Conservation (phyloP, 2,797 vertebrate species). For the Chaetodon trifasciatus region DNA sequence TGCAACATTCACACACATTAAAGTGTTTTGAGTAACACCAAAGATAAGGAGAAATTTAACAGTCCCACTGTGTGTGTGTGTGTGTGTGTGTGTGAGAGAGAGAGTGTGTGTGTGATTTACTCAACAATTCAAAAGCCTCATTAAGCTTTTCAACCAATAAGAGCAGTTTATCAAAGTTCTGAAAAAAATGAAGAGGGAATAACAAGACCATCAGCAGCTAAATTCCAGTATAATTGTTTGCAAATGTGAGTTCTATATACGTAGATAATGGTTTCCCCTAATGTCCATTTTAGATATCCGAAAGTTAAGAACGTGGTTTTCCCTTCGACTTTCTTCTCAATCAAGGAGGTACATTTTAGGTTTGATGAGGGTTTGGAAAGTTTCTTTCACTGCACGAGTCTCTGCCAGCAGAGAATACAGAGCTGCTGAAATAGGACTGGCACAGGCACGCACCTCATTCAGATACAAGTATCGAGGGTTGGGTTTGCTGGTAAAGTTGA, state of each 20-base stretch:
- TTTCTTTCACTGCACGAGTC: constrained; percentile 21
- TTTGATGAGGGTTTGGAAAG: constrained; percentile 54
- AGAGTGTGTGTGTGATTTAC: background rate
- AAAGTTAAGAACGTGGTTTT: constrained; percentile 37
- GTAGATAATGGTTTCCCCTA: constrained; percentile 42
- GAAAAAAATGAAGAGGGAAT: constrained; percentile 45
- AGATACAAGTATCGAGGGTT: constrained; percentile 15
- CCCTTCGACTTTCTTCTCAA: constrained; percentile 17
- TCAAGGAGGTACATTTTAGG: constrained; percentile 33
- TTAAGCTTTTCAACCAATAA: constrained; percentile 38
- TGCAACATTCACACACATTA: background rate
- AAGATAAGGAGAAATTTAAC: constrained; percentile 17
- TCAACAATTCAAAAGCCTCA: constrained; percentile 36
- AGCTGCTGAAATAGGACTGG: constrained; percentile 24
- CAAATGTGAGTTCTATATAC: constrained; percentile 56
- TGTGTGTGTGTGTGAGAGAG: background rate
- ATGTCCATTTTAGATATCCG: constrained; percentile 44
- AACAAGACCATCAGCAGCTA: constrained; percentile 25
- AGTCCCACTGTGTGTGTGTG: background rate
- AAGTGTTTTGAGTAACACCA: constrained; percentile 13
- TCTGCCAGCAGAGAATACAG: constrained; percentile 34
- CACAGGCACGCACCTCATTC: constrained; percentile 23
- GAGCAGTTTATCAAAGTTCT: constrained; percentile 42
- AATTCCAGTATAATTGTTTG: constrained; percentile 62
- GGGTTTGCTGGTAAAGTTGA: background rate